phyloP scores from a whole-genome alignment of 2,113 vertebrate species.

The Zootoca vivipara region DNA sequence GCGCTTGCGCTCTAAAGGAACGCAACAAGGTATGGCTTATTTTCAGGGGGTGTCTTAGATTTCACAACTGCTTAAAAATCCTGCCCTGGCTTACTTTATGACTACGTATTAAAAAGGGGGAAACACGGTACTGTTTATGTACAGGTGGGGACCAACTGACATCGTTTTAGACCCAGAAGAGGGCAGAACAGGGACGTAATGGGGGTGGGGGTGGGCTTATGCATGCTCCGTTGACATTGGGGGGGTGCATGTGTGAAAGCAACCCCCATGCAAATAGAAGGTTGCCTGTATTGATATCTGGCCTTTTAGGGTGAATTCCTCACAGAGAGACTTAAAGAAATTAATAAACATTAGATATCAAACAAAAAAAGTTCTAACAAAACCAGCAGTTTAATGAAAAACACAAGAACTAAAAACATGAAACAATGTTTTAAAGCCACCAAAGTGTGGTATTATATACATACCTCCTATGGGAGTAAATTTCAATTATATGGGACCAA shows the following conservation, averaged over 20 bases:
- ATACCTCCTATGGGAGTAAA: neutral
- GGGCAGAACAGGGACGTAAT: no score
- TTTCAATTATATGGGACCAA: neutral
- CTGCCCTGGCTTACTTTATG: no score
- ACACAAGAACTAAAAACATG: neutral
- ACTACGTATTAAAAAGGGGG: no score
- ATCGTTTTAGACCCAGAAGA: no score
- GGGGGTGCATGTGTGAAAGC: no score
- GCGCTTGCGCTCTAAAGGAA: no score
- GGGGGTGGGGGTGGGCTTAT: no score
- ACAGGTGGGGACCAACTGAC: neutral
- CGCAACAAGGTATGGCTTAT: no score
- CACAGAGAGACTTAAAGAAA: neutral
- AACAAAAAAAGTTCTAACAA: neutral
- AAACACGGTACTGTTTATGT: neutral
- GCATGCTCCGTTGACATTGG: no score
- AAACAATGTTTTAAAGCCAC: neutral
- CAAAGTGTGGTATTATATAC: neutral
- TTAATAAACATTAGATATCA: neutral
- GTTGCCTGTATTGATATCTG: neutral
- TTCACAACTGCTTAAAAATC: no score
- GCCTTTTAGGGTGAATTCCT: neutral
- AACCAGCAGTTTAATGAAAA: neutral
- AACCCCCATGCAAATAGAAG: no score
- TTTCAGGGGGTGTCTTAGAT: no score